A percentile compares a stretch with the other conserved stretches of the same genome.
Evolutionary conservation across 2,888 invertebrate species (phyloP).

Genomic region (Epinotia ramella): DNA sequence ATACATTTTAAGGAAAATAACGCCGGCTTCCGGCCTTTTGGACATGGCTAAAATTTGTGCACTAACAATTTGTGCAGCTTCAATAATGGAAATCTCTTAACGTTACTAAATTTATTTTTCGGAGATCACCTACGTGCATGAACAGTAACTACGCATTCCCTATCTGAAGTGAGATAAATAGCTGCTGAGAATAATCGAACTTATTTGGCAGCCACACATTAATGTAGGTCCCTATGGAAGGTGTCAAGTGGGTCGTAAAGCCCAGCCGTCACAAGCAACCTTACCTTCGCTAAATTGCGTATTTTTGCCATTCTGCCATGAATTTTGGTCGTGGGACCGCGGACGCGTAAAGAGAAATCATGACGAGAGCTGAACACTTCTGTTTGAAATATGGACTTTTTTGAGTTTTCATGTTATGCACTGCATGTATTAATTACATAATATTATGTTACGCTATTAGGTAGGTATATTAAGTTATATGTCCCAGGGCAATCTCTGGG

Average conservation of each 20-base stretch:
- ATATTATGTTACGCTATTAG: too few species aligned
- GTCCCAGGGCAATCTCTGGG: too few species aligned
- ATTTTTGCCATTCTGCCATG: conserved; percentile 27
- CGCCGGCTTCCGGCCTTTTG: too few species aligned
- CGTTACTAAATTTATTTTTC: background rate
- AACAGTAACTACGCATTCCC: background rate
- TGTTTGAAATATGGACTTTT: background rate
- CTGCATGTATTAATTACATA: too few species aligned
- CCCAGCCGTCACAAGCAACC: conserved; percentile 39
- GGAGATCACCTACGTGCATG: background rate
- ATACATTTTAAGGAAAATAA: too few species aligned
- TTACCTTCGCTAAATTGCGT: conserved; percentile 24
- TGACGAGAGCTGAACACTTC: background rate
- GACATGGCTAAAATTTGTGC: too few species aligned
- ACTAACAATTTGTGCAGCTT: too few species aligned
- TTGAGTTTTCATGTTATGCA: background rate
- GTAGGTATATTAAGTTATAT: too few species aligned
- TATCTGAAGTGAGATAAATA: conserved; percentile 21
- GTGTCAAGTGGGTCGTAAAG: conserved; percentile 41
- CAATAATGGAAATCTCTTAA: too few species aligned
- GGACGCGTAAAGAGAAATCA: background rate
- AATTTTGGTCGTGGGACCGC: conserved; percentile 20
- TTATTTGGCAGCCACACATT: conserved; percentile 21
- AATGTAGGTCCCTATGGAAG: conserved; percentile 30
- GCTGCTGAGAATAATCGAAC: conserved; percentile 19